Conservation (phyloP, 2,888 invertebrate genomes). For the Cryptocheilus praepositus region DNA sequence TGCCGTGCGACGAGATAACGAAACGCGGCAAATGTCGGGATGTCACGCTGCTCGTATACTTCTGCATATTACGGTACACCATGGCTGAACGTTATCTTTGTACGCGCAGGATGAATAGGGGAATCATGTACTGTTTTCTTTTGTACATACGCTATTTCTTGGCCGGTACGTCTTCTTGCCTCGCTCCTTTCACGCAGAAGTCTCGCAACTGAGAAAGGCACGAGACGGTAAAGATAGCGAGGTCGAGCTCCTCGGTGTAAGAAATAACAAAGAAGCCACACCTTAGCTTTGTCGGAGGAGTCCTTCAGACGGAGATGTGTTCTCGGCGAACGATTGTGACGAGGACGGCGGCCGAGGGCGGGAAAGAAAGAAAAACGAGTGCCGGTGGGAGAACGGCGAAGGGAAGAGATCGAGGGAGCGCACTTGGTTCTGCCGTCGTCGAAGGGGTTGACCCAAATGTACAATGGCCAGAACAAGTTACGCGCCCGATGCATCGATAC, state of each 20-base stretch:
- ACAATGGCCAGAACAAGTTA: slow-evolving; percentile 45
- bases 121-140: neutral
- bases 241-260: slow-evolving; percentile 19
- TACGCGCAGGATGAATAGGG: too few relatives aligned
- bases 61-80: too few relatives aligned
- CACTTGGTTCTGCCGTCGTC: slow-evolving; percentile 16
- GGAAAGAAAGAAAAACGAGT: neutral
- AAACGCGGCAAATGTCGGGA: too few relatives aligned
- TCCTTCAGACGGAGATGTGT: slow-evolving; percentile 21
- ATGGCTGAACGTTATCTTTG: too few relatives aligned
- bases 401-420: neutral
- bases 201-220: slow-evolving; percentile 9
- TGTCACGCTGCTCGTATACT: too few relatives aligned
- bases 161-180: neutral
- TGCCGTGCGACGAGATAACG: too few relatives aligned
- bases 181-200: slow-evolving; percentile 1
- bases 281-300: slow-evolving; percentile 28
- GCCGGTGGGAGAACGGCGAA: neutral
- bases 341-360: slow-evolving; percentile 1
- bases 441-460: slow-evolving; percentile 52
- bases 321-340: slow-evolving; percentile 20
- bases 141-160: slow-evolving; percentile 2
- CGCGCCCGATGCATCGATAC: slow-evolving; percentile 40
- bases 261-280: slow-evolving; percentile 48
- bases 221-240: slow-evolving; percentile 17